Base-by-base conservation (phyloP, 2,797 vertebrate genomes). In the Cyprinella venusta region DNA sequence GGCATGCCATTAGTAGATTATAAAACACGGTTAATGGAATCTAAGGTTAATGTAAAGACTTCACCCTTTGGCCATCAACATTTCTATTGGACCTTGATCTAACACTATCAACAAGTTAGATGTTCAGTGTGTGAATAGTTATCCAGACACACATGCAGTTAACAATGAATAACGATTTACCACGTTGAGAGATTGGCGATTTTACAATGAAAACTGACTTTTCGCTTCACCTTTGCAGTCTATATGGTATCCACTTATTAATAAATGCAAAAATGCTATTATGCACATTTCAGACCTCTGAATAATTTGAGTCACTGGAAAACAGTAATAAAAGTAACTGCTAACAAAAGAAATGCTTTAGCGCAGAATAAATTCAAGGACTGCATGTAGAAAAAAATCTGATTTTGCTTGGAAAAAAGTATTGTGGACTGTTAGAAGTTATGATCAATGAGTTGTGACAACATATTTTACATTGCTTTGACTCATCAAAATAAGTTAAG, bases 61-160 rank as follows among this genome's bases (percentile, higher is more conserved):
- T 63, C 42, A 64, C 24, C 40, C 18, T 64, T 77, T 48, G 45
- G 52, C 45, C 61, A 67, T 78, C 19, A 65, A 33, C 6, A 48
- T 52, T 50, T 65, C 40, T 45, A 2, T 12, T 80, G 50, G n/a
- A 80, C 78, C 24, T 80, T 70, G 50, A 36, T 12, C 77, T 40
- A 67, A 52, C 45, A 45, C 52, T 40, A 16, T 52, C 45, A 68
- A 48, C 59, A 64, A 63, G 74, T 40, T 63, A 56, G 67, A n/a
- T 45, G 21, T 54, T 36, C 30, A 38, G 5, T 54, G 18, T 50
- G 61, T 70, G n/a, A 76, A 70, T 45, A 15, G 56, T 19, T 63
- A 61, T 45, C 38, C 24, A 45, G 50, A 45, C 36, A 12, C 0
- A 19, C 50, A 56, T 15, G 10, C 16, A 26, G 15, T 79, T 38